A percentile compares a stretch with the other conserved stretches of the same genome.
These are phyloP conservation scores for Drosophila rufa DNA, from an alignment of 1,140 invertebrate species.

Conservation along the genomic window DNA sequence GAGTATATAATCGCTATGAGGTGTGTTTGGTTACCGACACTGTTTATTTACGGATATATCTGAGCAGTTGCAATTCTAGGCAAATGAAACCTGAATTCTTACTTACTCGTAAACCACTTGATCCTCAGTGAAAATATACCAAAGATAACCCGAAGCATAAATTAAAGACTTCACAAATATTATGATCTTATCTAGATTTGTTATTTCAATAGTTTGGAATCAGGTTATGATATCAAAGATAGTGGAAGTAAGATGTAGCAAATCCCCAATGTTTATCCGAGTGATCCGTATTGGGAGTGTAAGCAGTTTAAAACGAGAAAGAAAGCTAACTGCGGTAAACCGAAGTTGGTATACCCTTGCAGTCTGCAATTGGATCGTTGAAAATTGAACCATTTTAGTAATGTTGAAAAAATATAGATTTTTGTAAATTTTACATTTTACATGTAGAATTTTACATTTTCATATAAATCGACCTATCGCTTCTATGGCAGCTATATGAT, in stretches of 20 bases:
- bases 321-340: too few relatives aligned
- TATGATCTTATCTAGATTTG: background rate
- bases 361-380: too few relatives aligned
- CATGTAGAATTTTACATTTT: too few relatives aligned
- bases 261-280: background rate
- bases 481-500: too few relatives aligned
- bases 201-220: background rate
- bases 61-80: background rate
- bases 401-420: too few relatives aligned
- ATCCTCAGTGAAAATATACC: background rate
- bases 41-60: conserved; percentile 1
- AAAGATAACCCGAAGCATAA: background rate
- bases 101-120: background rate
- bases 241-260: background rate
- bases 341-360: too few relatives aligned
- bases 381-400: too few relatives aligned
- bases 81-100: background rate
- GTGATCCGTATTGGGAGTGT: background rate
- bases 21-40: background rate
- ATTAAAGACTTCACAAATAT: conserved; percentile 1
- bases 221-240: background rate
- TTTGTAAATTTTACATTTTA: too few relatives aligned
- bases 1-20: background rate
- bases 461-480: too few relatives aligned
- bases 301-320: background rate